Percentiles rank a stretch among this genome's conserved stretches.
phyloP scores from a whole-genome alignment of 2,888 invertebrate genomes.

The Onchidella celtica region DNA sequence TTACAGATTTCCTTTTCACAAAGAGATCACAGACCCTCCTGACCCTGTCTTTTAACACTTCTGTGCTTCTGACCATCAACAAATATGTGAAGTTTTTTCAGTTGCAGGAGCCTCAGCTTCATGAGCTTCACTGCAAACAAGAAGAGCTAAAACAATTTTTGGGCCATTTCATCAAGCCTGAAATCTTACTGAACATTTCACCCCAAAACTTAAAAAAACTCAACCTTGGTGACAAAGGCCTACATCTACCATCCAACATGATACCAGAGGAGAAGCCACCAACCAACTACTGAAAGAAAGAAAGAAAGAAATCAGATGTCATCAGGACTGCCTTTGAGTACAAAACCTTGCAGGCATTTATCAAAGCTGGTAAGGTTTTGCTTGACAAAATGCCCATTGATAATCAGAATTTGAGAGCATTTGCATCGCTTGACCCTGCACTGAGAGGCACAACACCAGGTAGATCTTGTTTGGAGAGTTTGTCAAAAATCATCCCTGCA shows the following conservation, averaged over 20 bases:
- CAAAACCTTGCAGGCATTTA: background rate
- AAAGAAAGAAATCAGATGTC: background rate
- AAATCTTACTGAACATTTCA: no score
- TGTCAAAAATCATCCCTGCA: no score
- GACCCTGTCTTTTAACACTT: slow-evolving; percentile 21
- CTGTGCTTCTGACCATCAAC: slow-evolving; percentile 43
- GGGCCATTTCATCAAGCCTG: slow-evolving; percentile 50
- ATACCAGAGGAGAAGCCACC: no score
- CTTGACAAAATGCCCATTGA: background rate
- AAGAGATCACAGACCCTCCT: background rate
- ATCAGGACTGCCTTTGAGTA: background rate
- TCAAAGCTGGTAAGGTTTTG: background rate
- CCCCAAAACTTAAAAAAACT: no score
- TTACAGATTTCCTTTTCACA: background rate
- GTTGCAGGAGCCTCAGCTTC: slow-evolving; percentile 43
- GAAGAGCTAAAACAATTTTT: slow-evolving; percentile 48
- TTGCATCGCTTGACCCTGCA: background rate
- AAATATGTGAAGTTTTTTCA: slow-evolving; percentile 49
- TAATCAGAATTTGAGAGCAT: background rate
- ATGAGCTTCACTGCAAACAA: slow-evolving; percentile 48
- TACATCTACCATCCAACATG: no score
- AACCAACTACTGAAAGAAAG: no score
- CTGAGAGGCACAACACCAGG: background rate
- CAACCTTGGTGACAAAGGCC: no score
- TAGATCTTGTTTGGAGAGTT: no score